Evolutionary conservation across 2,888 invertebrate genomes (phyloP).

Genomic region (Mylabris sibirica): DNA sequence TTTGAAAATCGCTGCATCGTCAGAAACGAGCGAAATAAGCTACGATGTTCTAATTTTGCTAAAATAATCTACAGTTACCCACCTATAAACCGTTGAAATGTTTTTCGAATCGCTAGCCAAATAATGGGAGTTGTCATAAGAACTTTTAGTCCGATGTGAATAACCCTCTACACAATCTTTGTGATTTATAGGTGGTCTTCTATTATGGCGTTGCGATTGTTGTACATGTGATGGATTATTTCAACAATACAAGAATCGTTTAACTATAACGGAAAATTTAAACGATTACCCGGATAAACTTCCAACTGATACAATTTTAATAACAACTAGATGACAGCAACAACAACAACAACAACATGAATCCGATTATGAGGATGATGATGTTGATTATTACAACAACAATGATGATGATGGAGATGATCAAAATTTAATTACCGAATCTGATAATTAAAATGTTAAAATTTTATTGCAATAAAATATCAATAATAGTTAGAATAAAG

Average conservation of each 20-base stretch:
- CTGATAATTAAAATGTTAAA: neutral
- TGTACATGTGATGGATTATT: conserved; percentile 55
- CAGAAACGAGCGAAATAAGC: too few relatives aligned
- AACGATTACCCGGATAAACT: conserved; percentile 58
- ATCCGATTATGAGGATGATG: conserved; percentile 49
- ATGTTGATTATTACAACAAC: conserved; percentile 9
- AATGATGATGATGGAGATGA: conserved; percentile 6
- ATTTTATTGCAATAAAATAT: conserved; percentile 6
- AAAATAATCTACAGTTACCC: too few relatives aligned
- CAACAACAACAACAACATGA: conserved; percentile 56
- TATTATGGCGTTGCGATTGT: conserved; percentile 59
- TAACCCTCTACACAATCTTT: too few relatives aligned
- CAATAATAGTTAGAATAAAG: neutral
- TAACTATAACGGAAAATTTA: conserved; percentile 40
- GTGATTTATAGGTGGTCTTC: conserved; percentile 49
- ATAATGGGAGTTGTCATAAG: too few relatives aligned
- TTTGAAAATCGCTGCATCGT: too few relatives aligned
- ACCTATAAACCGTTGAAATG: too few relatives aligned
- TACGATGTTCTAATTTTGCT: too few relatives aligned
- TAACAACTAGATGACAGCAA: conserved; percentile 65
- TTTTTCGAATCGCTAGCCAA: too few relatives aligned
- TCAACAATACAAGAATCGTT: conserved; percentile 25
- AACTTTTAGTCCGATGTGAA: too few relatives aligned
- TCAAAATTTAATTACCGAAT: conserved; percentile 13
- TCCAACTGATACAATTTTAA: conserved; percentile 66